Conservation (phyloP, 2,888 invertebrate species). For the Microctonus aethiopoides region DNA sequence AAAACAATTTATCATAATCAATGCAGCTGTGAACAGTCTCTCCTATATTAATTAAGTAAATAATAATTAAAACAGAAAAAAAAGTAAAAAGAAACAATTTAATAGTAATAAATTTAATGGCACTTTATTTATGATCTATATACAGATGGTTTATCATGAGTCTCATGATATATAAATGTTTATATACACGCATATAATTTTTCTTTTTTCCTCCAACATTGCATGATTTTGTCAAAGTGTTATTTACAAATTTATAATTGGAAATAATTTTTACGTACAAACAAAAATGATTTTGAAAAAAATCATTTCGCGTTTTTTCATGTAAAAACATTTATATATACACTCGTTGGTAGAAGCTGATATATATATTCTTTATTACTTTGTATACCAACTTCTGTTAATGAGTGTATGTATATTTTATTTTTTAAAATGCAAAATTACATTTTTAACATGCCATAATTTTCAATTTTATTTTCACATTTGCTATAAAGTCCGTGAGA, state of each 20-base stretch:
- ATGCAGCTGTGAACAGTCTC: slow-evolving; percentile 28
- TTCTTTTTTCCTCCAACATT: slow-evolving; percentile 19
- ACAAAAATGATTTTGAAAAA: slow-evolving; percentile 19
- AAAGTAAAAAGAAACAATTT: neutral
- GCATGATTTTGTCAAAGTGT: slow-evolving; percentile 8
- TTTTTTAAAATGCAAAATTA: slow-evolving; percentile 19
- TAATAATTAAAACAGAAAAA: neutral
- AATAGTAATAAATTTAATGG: slow-evolving; percentile 54
- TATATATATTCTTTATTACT: slow-evolving; percentile 10
- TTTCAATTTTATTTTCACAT: slow-evolving; percentile 33
- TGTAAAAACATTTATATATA: slow-evolving; percentile 26
- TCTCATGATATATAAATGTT: slow-evolving; percentile 47
- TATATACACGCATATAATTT: slow-evolving; percentile 51
- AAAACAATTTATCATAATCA: slow-evolving; percentile 64
- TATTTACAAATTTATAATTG: slow-evolving; percentile 11
- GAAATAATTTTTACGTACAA: slow-evolving; percentile 30
- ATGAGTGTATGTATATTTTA: no score
- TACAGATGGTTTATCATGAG: slow-evolving; percentile 55
- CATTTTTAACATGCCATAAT: slow-evolving; percentile 37
- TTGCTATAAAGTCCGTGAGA: neutral
- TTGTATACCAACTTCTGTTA: slow-evolving; percentile 18
- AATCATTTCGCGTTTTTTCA: slow-evolving; percentile 5
- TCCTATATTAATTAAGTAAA: neutral
- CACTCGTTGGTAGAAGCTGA: slow-evolving; percentile 22
- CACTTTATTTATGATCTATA: slow-evolving; percentile 62